phyloP scores from a whole-genome alignment of 2,888 invertebrate species.

The Tupiocoris notatus region DNA sequence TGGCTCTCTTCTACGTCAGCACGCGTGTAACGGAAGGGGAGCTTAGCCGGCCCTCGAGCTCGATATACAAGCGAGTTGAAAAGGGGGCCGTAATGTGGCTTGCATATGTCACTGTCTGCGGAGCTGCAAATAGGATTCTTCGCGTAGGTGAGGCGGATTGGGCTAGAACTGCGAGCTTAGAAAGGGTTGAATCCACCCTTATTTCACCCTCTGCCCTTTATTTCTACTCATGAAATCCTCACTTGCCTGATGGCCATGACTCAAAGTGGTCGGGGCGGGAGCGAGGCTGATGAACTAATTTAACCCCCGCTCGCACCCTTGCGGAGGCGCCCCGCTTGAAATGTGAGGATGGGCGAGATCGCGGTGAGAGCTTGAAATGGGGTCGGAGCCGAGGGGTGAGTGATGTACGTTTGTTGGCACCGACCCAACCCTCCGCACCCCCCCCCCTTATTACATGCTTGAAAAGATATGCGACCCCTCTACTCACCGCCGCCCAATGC shows the following conservation, averaged over 20 bases:
- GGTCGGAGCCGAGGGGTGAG: not conserved
- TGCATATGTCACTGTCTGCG: conserved; percentile 14
- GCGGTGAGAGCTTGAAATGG: not conserved
- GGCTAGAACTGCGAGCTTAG: not conserved
- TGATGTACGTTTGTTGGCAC: not conserved
- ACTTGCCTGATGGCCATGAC: not conserved
- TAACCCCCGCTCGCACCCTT: not conserved
- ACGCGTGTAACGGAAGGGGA: not conserved
- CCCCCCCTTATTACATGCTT: not conserved
- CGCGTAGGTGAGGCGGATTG: not conserved
- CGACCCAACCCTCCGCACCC: not conserved
- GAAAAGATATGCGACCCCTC: not conserved
- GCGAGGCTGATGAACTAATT: not conserved
- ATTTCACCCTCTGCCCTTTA: not conserved
- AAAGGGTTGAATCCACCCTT: not conserved
- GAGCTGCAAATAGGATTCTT: conserved; percentile 16
- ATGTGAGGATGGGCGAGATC: not conserved
- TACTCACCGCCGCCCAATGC: not conserved
- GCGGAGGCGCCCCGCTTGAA: not conserved
- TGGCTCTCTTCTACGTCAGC: not conserved
- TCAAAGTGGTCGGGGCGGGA: not conserved
- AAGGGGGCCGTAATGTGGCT: not conserved
- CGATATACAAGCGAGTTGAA: not conserved
- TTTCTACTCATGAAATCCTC: not conserved
- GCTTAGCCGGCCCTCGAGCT: not conserved